These are phyloP conservation scores for Limnephilus auricula DNA, from an alignment of 2,888 invertebrate species.

Conservation along the genomic window DNA sequence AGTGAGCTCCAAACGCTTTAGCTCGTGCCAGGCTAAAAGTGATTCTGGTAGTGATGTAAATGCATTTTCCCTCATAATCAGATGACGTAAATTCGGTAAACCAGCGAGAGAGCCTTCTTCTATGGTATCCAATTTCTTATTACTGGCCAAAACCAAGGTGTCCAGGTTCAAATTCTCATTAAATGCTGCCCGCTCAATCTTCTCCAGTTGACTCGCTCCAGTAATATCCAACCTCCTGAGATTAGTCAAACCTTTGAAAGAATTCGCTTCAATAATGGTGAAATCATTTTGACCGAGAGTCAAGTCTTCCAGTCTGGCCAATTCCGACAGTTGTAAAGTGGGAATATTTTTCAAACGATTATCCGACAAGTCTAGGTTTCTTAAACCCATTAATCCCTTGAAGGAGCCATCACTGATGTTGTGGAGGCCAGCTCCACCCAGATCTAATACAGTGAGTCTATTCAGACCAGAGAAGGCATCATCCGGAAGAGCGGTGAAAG, in stretches of 20 bases:
- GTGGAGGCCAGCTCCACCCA: conserved; percentile 88
- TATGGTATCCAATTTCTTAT: conserved; percentile 84
- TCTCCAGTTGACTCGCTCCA: conserved; percentile 85
- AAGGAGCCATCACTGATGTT: conserved; percentile 88
- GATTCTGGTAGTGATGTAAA: conserved; percentile 87
- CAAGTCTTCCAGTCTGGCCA: conserved; percentile 87
- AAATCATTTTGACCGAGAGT: conserved; percentile 91
- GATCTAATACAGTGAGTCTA: conserved; percentile 85
- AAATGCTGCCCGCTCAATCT: conserved; percentile 87
- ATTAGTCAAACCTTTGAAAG: conserved; percentile 88
- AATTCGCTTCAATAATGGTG: conserved; percentile 82
- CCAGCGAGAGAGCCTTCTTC: conserved; percentile 88
- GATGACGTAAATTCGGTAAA: conserved; percentile 86
- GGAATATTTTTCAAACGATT: conserved; percentile 87
- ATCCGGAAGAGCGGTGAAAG: conserved; percentile 85
- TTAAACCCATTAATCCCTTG: conserved; percentile 85
- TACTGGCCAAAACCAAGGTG: conserved; percentile 85
- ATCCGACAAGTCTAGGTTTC: conserved; percentile 88
- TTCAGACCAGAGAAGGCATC: conserved; percentile 88
- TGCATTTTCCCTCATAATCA: conserved; percentile 88
- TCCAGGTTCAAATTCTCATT: conserved; percentile 89
- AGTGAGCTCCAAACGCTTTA: conserved; percentile 86
- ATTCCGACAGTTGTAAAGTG: conserved; percentile 83
- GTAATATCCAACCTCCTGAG: conserved; percentile 87
- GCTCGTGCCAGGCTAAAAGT: conserved; percentile 87